Conservation (phyloP, 1,140 invertebrate genomes). For the Chlorops oryzae region DNA sequence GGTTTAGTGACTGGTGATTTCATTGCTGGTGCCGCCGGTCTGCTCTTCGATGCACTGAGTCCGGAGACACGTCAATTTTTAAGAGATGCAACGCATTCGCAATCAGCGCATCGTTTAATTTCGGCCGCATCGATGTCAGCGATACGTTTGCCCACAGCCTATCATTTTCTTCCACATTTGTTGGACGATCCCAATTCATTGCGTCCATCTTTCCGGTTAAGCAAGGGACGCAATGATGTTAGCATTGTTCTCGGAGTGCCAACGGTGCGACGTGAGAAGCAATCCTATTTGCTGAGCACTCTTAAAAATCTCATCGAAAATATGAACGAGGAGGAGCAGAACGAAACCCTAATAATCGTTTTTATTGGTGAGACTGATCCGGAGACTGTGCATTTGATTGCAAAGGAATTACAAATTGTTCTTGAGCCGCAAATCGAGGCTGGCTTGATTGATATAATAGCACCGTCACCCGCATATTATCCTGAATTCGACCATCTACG, state of each 20-base stretch:
- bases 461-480: slow-evolving; percentile 81
- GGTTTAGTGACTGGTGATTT: slow-evolving; percentile 1
- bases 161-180: slow-evolving; percentile 83
- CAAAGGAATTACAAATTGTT: slow-evolving; percentile 68
- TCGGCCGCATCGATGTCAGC: slow-evolving; percentile 47
- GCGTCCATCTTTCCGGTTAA: slow-evolving; percentile 70
- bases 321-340: slow-evolving; percentile 68
- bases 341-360: slow-evolving; percentile 81
- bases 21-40: too few relatives aligned
- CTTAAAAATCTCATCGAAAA: slow-evolving; percentile 80
- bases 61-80: slow-evolving; percentile 50
- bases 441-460: slow-evolving; percentile 84
- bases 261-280: slow-evolving; percentile 81
- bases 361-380: slow-evolving; percentile 81
- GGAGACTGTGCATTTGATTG: slow-evolving; percentile 64
- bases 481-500: slow-evolving; percentile 75
- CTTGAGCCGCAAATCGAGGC: slow-evolving; percentile 69
- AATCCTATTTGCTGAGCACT: slow-evolving; percentile 82
- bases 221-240: slow-evolving; percentile 65
- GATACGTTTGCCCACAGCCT: slow-evolving; percentile 68
- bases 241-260: slow-evolving; percentile 82
- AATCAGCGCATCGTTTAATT: slow-evolving; percentile 20
- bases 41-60: slow-evolving; percentile 50
- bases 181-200: slow-evolving; percentile 71
- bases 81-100: slow-evolving; percentile 45